A percentile compares a stretch with the other conserved stretches of the same genome.
phyloP scores from a whole-genome alignment of 2,113 vertebrate species.

The Sphyrna mokarran region DNA sequence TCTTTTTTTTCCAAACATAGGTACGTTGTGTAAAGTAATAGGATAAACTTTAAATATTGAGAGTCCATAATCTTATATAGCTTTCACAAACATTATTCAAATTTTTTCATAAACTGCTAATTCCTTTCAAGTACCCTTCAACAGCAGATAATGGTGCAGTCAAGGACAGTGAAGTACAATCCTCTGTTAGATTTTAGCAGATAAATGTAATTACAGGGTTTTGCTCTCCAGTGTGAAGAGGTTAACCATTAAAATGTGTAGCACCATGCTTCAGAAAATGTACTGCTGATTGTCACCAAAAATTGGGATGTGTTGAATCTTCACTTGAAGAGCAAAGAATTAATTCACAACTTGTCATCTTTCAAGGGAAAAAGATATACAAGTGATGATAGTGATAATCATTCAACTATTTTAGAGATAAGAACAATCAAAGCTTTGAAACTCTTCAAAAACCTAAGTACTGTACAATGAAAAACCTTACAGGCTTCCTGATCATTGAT shows the following conservation, averaged over 20 bases:
- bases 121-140: not conserved
- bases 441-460: not conserved
- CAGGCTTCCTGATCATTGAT: not conserved
- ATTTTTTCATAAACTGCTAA: not conserved
- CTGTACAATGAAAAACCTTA: not conserved
- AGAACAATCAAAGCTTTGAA: not conserved
- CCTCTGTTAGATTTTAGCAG: not conserved
- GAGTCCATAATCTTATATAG: not conserved
- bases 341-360: not conserved
- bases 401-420: not conserved
- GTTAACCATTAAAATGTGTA: constrained; percentile 27
- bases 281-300: not conserved
- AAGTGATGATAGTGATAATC: not conserved
- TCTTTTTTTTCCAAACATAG: not conserved
- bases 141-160: not conserved
- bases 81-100: not conserved
- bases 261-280: not conserved
- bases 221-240: not conserved
- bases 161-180: not conserved
- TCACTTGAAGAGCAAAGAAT: not conserved
- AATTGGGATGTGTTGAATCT: not conserved
- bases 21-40: not conserved
- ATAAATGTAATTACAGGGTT: not conserved
- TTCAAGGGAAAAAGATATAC: not conserved
- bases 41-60: not conserved